Evolutionary conservation across 1,140 invertebrate genomes (phyloP), one percentile per base, ranked within the genome.

Genomic region (Drosophila dunni): DNA sequence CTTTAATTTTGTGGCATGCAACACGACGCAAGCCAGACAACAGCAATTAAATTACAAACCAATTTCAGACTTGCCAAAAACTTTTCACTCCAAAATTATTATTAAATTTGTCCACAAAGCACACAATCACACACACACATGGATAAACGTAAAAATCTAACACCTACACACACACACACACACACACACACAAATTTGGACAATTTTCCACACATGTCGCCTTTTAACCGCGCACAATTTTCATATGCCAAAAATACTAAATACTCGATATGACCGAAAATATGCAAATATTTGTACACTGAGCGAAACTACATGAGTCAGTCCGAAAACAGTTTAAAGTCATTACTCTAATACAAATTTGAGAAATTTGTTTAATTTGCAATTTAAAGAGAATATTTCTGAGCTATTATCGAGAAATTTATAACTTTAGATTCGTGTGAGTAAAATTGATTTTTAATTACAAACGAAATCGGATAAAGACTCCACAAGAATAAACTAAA

Each of bases 211-310:
- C 83, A 82, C 69, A 82, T 88, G 84, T 75, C 77, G 84, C 83
- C 76, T 80, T 79, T 88, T 88, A 88, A 89, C 79, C 83, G 83
- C 83, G 68, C 75, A 80, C 76, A 79, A 89, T 89, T 89, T 88
- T 88, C 84, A 89, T 88, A 88, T 88, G 83, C 83, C 42, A 70
- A 85, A 86, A 88, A 89, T 89, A 81, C 84, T 79, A 89, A 88
- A 77, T 80, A 89, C 75, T 89, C 84, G 73, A 88, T 78, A 80
- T 74, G 77, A 15, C 67, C 77, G 70, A 71, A 86, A 86, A 79
- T 86, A 86, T 89, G 84, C 73, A 64, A 75, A 50, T 51, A 64
- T 64, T 45, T 46, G 0, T 40, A 63, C 71, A 74, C 71, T 69
- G 42, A 36, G 29, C 57, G 42, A 57, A 74, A 62, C 44, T 36